Evolutionary conservation across 2,888 invertebrate genomes (phyloP).

Genomic region (Cyclophora albipunctata): DNA sequence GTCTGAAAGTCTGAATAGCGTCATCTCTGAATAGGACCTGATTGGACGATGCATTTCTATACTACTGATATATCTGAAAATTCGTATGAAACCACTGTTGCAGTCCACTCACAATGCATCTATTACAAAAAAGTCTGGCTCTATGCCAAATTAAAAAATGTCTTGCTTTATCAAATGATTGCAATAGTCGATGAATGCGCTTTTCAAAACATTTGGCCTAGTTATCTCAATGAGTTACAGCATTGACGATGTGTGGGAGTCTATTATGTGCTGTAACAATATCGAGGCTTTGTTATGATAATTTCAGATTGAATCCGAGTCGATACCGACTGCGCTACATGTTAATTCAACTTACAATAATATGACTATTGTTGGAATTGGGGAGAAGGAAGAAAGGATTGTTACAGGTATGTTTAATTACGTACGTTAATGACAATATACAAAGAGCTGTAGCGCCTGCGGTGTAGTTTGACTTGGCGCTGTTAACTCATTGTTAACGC

Average conservation of each 20-base stretch:
- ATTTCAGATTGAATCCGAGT: conserved; percentile 35
- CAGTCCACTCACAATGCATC: conserved; percentile 39
- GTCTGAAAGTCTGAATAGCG: too few relatives aligned
- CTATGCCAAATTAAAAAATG: conserved; percentile 56
- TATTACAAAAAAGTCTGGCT: conserved; percentile 50
- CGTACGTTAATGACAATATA: too few relatives aligned
- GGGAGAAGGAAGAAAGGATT: conserved; percentile 9
- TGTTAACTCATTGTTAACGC: too few relatives aligned
- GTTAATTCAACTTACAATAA: conserved; percentile 21
- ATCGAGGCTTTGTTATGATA: conserved; percentile 34
- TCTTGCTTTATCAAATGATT: conserved; percentile 40
- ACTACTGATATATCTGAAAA: not conserved
- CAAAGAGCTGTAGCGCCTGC: too few relatives aligned
- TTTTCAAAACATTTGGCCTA: conserved; percentile 56
- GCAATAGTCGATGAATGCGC: conserved; percentile 43
- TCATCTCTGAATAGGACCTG: too few relatives aligned
- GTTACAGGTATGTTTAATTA: conserved; percentile 5
- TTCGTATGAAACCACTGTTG: conserved; percentile 18
- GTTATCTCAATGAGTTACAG: conserved; percentile 41
- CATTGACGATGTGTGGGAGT: conserved; percentile 34
- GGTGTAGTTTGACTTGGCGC: too few relatives aligned
- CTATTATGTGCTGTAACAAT: conserved; percentile 42
- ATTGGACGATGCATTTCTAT: not conserved
- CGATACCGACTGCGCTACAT: conserved; percentile 19
- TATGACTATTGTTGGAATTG: conserved; percentile 12